Percentiles rank a stretch among this genome's conserved stretches.
phyloP scores from a whole-genome alignment of 2,888 invertebrate species.

The Melanchra persicariae region DNA sequence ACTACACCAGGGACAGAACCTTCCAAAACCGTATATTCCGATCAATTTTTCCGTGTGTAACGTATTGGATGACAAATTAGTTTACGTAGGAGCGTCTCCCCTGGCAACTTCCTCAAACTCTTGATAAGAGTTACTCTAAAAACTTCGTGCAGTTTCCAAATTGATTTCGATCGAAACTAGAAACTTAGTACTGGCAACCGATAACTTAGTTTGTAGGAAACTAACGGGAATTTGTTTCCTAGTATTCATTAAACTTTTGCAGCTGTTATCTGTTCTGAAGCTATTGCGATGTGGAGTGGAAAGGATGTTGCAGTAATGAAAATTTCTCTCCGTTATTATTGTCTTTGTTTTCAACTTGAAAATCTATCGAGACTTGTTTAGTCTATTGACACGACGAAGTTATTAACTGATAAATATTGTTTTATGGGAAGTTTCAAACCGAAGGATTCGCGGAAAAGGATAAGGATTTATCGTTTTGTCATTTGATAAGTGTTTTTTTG shows the following conservation, averaged over 20 bases:
- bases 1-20: slow-evolving; percentile 3
- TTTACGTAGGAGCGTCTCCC: slow-evolving; percentile 54
- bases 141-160: slow-evolving; percentile 78
- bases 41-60: slow-evolving; percentile 57
- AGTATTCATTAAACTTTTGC: slow-evolving; percentile 68
- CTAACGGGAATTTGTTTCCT: slow-evolving; percentile 68
- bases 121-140: slow-evolving; percentile 69
- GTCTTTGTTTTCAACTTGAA: slow-evolving; percentile 40
- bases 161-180: slow-evolving; percentile 81
- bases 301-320: slow-evolving; percentile 47
- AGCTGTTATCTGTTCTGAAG: slow-evolving; percentile 49
- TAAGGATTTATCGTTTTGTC: neutral
- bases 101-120: slow-evolving; percentile 54
- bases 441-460: slow-evolving; percentile 3
- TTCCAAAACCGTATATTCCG: slow-evolving; percentile 24
- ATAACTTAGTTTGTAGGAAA: slow-evolving; percentile 75
- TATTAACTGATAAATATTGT: slow-evolving; percentile 29
- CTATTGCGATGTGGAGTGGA: slow-evolving; percentile 46
- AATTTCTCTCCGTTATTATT: slow-evolving; percentile 41
- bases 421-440: slow-evolving; percentile 3
- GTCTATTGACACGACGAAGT: slow-evolving; percentile 22
- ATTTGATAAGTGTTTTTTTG: neutral
- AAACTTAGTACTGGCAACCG: slow-evolving; percentile 71
- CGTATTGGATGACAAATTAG: slow-evolving; percentile 65
- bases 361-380: slow-evolving; percentile 29